Evolutionary conservation across 2,888 invertebrate species (phyloP).

Genomic region (Perizoma flavofasciatum): DNA sequence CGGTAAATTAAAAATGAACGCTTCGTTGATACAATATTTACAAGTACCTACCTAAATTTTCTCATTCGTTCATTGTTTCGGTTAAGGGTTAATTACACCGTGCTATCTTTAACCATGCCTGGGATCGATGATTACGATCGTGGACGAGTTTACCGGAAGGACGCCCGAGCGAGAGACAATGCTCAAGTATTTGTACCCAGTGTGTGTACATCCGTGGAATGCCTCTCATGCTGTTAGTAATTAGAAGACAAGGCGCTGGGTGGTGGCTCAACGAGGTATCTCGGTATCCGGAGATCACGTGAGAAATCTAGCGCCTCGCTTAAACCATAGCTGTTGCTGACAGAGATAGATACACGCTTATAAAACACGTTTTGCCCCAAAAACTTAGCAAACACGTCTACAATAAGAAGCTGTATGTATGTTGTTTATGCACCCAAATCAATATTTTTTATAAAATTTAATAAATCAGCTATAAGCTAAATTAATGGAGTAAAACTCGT

Average conservation of each 20-base stretch:
- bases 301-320: conserved; percentile 65
- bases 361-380: neutral
- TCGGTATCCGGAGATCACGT: conserved; percentile 70
- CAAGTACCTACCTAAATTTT: conserved; percentile 24
- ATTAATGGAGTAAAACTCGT: neutral
- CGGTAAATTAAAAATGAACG: conserved; percentile 20
- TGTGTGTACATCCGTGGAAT: conserved; percentile 61
- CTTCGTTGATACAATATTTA: conserved; percentile 14
- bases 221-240: conserved; percentile 68
- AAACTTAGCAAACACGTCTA: conserved; percentile 7
- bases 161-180: conserved; percentile 60
- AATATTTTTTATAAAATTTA: too few relatives aligned
- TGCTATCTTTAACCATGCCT: conserved; percentile 42
- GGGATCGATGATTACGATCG: conserved; percentile 60
- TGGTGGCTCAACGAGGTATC: conserved; percentile 58
- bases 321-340: conserved; percentile 15
- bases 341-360: conserved; percentile 3
- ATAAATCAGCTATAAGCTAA: neutral
- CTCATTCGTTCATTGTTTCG: conserved; percentile 38
- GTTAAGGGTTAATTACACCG: conserved; percentile 39
- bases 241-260: conserved; percentile 65
- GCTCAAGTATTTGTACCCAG: conserved; percentile 51
- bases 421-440: neutral
- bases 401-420: conserved; percentile 5
- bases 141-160: conserved; percentile 65